Percentiles rank a stretch among this genome's conserved stretches.
Conservation (phyloP, 2,888 invertebrate genomes). For the Heliconius ethilla region DNA sequence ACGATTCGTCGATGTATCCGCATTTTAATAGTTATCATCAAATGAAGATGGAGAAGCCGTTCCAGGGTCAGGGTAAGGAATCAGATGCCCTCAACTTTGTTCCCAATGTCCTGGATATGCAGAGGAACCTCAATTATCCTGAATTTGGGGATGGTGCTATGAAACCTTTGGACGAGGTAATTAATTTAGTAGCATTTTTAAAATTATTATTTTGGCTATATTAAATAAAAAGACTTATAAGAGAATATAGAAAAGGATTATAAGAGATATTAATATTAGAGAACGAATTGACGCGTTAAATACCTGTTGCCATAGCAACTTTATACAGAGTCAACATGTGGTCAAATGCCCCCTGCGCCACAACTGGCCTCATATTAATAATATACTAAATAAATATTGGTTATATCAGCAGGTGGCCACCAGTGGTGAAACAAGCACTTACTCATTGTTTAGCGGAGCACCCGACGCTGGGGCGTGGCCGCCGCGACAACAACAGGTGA, state of each 20-base stretch:
- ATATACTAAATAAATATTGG: background rate
- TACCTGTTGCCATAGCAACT: too few species aligned
- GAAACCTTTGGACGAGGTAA: constrained; percentile 61
- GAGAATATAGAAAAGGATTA: too few species aligned
- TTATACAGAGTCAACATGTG: too few species aligned
- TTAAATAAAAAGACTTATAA: too few species aligned
- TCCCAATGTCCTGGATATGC: constrained; percentile 56
- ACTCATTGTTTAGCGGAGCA: constrained; percentile 82
- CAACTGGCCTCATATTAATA: background rate
- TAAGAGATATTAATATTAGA: too few species aligned
- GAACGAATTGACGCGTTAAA: too few species aligned
- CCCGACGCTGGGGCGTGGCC: constrained; percentile 63
- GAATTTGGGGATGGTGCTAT: constrained; percentile 47
- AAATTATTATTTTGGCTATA: too few species aligned
- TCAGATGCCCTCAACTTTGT: constrained; percentile 59
- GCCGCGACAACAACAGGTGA: constrained; percentile 54
- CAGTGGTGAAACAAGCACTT: constrained; percentile 65
- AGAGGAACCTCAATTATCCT: constrained; percentile 60
- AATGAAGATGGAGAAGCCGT: constrained; percentile 61
- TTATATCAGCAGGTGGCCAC: constrained; percentile 13
- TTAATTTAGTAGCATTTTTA: constrained; percentile 5
- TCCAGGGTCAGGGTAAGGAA: constrained; percentile 55
- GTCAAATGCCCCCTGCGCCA: too few species aligned
- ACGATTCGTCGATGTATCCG: constrained; percentile 74
- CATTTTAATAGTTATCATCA: constrained; percentile 69